Base-by-base conservation (phyloP, 2,888 invertebrate species). In the Laothoe populi region DNA sequence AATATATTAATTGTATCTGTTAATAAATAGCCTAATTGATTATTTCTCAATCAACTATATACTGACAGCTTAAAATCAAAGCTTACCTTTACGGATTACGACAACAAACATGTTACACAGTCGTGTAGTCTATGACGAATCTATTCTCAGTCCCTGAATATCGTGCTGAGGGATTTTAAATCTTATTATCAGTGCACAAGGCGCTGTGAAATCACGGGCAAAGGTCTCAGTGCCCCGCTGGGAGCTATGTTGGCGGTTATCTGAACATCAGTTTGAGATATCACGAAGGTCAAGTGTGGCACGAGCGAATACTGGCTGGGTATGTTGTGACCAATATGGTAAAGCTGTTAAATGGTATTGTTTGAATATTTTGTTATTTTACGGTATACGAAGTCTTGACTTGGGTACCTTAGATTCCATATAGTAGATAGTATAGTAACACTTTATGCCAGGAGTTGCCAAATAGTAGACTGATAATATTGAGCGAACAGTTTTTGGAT, bases 261-360 rank as follows among this genome's bases (percentile, higher is more conserved):
- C 90, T 87, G 75, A 66, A 73, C 81, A 88, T 88, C 87, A 84
- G 87, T 87, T 89, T 85, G 80, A 90, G 88, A 88, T 89, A 87
- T 81, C 78, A 68, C 73, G 72, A 81, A 87, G 91, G 91, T 90
- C 89, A 87, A 83, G 85, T 85, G 81, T 80, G 82, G 86, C 87
- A 87, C 84, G 82, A 84, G 81, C 80, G 74, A 78, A 82, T 83
- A 82, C 80, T 75, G 71, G 74, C 72, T 72, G 76, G 79, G 73
- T 79, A 76, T 77, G 73, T 72, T 70, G 75, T 77, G 76, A 80
- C 82, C 77, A 81, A 81, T 82, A 84, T 82, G 85, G 85, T 73
- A 72, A 74, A 71, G 62, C 65, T 70, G 35, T 57, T 38, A 46
- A 42, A 40, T 23, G 48, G 24, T 48, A 46, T n/a, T 48, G 23